Base-by-base conservation (phyloP, 2,888 invertebrate genomes). In the Callinectes sapidus region DNA sequence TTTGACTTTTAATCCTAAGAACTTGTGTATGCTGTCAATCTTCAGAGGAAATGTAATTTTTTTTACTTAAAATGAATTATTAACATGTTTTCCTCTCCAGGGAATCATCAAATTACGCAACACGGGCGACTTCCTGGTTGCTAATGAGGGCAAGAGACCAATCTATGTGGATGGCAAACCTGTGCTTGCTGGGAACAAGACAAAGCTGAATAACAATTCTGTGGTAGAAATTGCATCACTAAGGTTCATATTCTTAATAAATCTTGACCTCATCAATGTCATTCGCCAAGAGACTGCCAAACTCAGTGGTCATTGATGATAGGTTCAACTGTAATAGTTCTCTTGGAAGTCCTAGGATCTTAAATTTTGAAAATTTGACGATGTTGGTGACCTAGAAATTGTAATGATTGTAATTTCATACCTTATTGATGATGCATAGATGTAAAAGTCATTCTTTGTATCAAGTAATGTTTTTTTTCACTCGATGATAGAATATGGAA, bases 151-250 rank as follows among this genome's bases (percentile, higher is more conserved):
- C 35, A 98, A 98, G 95, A 96, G 99, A 94, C 98, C 99, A 2
- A 97, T 99, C 95, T 99, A 98, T 96, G 98, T 99, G 8, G 99
- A 99, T 96, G 98, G 99, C 1, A 97, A 97, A 94, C 98, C 99
- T 0, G 97, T 99, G 91, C 96, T 98, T 16, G 97, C 97, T 90
- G 98, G 98, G 87, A 98, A 97, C 96, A 98, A 98, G 96, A 97
- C 98, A 92, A 97, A 98, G 95, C 96, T 99, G 28, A 98, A 97
- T 95, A 98, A 99, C 96, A 99, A 99, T 96, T 98, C 98, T 94
- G 98, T 99, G 18, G 97, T 99, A 91, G 99, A 99, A 97, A 98
- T 99, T 95, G 97, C 98, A 39, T 98, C 98, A 91, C 96, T 99
- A 86, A 97, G 98, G 94, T 99, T 99, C 96, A 98, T 98, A 95